A percentile compares a stretch with the other conserved stretches of the same genome.
phyloP scores from a whole-genome alignment of 2,113 vertebrate genomes.

The Vombatus ursinus region DNA sequence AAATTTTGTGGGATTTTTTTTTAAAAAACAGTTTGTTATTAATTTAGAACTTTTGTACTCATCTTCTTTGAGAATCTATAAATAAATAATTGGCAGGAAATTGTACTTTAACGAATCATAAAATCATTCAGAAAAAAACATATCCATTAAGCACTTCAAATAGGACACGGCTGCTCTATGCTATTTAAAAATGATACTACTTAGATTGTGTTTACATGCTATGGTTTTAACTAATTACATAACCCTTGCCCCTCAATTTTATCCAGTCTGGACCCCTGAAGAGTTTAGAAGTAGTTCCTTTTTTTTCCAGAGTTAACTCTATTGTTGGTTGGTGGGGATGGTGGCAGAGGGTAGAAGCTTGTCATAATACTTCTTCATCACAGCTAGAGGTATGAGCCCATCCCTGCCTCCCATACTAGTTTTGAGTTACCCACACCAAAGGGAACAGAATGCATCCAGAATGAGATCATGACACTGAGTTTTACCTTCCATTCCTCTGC shows the following conservation, averaged over 20 bases:
- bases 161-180: neutral
- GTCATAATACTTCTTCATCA: slow-evolving; percentile 31
- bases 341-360: slow-evolving; percentile 19
- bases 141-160: neutral
- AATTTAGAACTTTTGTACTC: neutral
- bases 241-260: neutral
- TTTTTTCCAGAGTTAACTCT: neutral
- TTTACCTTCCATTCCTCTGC: neutral
- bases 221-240: neutral
- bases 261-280: neutral
- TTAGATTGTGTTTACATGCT: neutral
- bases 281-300: slow-evolving; percentile 8
- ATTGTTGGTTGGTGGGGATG: slow-evolving; percentile 36
- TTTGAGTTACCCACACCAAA: slow-evolving; percentile 52
- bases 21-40: neutral
- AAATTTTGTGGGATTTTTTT: neutral
- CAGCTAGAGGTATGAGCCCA: neutral
- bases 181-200: neutral
- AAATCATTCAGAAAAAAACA: neutral
- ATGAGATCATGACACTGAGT: slow-evolving; percentile 17
- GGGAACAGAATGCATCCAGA: neutral
- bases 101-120: neutral
- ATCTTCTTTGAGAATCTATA: neutral
- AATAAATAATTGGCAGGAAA: neutral
- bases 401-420: neutral